Evolutionary conservation across 2,113 vertebrate genomes (phyloP).

Genomic region (Anoplopoma fimbria): DNA sequence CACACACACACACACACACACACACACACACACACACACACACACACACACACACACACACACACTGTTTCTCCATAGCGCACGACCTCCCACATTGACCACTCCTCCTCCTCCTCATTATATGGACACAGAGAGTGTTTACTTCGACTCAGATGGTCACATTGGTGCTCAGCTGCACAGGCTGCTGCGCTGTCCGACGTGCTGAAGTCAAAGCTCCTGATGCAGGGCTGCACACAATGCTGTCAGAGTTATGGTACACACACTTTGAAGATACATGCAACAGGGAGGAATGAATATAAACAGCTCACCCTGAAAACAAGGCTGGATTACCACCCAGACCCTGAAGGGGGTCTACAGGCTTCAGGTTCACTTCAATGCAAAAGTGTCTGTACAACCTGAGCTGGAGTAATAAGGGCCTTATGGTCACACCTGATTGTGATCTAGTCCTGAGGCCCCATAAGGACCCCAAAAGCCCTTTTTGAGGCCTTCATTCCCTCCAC

Average conservation of each 20-base stretch:
- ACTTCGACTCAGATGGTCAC: constrained; percentile 8
- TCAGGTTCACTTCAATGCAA: background rate
- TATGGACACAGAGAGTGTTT: constrained; percentile 8
- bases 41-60: too few relatives aligned
- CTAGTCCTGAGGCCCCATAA: too few relatives aligned
- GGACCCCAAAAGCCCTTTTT: background rate
- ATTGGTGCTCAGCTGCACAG: background rate
- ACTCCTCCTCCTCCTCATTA: constrained; percentile 65
- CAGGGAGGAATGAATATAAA: background rate
- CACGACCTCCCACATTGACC: constrained; percentile 64
- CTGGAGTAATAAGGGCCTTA: background rate
- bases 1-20: too few relatives aligned
- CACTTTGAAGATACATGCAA: background rate
- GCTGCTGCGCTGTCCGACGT: constrained; percentile 72
- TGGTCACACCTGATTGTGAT: background rate
- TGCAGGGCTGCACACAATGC: background rate
- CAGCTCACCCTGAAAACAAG: background rate
- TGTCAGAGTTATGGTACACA: background rate
- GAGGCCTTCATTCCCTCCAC: background rate
- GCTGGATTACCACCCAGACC: background rate
- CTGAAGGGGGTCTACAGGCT: background rate
- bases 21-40: too few relatives aligned
- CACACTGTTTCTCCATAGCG: background rate
- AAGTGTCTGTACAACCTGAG: background rate
- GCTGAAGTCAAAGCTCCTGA: constrained; percentile 40